A percentile compares a stretch with the other conserved stretches of the same genome.
Conservation (phyloP, 2,888 invertebrate species). For the Drosophila planitibia region DNA sequence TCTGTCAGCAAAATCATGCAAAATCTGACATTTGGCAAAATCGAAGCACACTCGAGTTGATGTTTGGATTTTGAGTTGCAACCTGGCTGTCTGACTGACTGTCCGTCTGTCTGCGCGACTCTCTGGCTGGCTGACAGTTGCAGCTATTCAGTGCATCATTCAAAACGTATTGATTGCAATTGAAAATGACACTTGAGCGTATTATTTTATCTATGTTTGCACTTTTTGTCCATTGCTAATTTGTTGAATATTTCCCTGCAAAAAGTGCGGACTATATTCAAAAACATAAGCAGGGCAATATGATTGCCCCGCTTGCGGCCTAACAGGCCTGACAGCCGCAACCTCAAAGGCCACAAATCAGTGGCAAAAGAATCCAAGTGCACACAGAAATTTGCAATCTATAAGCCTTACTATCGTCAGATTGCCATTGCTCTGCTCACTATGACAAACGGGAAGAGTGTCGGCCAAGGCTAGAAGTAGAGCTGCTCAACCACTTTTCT, state of each 20-base stretch:
- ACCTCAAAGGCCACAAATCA: constrained; percentile 18
- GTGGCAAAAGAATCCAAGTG: constrained; percentile 27
- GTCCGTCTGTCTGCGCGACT: background rate
- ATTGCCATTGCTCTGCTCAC: constrained; percentile 40
- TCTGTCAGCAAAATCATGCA: constrained; percentile 76
- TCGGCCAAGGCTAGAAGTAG: background rate
- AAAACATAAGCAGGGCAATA: constrained; percentile 8
- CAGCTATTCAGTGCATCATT: constrained; percentile 43
- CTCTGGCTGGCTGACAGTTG: constrained; percentile 4
- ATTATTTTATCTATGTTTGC: constrained; percentile 34
- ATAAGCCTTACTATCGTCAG: constrained; percentile 5
- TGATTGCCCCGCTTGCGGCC: background rate
- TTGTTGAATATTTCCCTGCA: background rate
- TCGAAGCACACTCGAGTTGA: constrained; percentile 32
- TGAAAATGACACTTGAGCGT: constrained; percentile 54
- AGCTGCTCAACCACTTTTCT: background rate
- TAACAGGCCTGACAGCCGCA: constrained; percentile 4
- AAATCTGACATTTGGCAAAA: constrained; percentile 59
- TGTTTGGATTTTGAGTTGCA: constrained; percentile 5
- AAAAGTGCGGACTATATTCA: constrained; percentile 9
- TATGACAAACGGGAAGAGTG: constrained; percentile 9
- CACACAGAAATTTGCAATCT: constrained; percentile 37
- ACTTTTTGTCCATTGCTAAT: constrained; percentile 35
- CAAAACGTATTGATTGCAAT: constrained; percentile 63
- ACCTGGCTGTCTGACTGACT: constrained; percentile 3